Base-by-base conservation (phyloP, 35 echinoderm and acorn worm genomes). In the Hemicentrotus pulcherrimus region DNA sequence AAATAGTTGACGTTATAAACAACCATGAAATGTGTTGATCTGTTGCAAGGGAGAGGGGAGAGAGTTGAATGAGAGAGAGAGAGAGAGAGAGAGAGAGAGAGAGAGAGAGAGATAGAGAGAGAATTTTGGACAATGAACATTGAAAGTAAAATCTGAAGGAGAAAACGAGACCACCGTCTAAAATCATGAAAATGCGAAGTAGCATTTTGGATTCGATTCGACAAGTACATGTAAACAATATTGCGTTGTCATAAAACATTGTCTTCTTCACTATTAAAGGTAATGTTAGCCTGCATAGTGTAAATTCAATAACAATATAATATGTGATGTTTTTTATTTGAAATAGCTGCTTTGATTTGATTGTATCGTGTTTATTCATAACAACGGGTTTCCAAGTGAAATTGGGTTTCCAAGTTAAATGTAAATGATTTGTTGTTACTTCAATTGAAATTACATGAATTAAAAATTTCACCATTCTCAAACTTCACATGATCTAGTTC, bases 161-260 rank as follows among this genome's bases (percentile, higher is more conserved):
- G 18, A 90, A 45, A 33, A 45, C 0, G 41, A 47, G 91, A 93
- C 91, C 48, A 93, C 91, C 46, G 91, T 28, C 91, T 58, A 48
- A 58, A 46, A 93, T 59, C 52, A 59, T 59, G 1, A 16, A 59
- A 59, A 59, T 11, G 30, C 2, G 28, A 58, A 50, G 16, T 31
- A 47, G 32, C 91, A 93, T 18, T 12, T 93, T 93, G 47, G 91
- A 93, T 47, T 93, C 91, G 48, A 93, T 15, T 47, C 91, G 91
- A 93, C 91, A 93, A 58, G 46, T 28, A 93, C 91, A 93, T 93
- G 48, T 93, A 93, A 93, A 93, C 91, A 93, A 93, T 55, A 93
- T 46, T 31, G 88, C 91, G 48, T 52, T 14, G 48, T 93, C 91
- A 58, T 93, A 93, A 93, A 93, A 93, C 91, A 93, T 58, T 93